Evolutionary conservation across 1,140 invertebrate genomes (phyloP).

Genomic region (Drosophila punjabiensis): DNA sequence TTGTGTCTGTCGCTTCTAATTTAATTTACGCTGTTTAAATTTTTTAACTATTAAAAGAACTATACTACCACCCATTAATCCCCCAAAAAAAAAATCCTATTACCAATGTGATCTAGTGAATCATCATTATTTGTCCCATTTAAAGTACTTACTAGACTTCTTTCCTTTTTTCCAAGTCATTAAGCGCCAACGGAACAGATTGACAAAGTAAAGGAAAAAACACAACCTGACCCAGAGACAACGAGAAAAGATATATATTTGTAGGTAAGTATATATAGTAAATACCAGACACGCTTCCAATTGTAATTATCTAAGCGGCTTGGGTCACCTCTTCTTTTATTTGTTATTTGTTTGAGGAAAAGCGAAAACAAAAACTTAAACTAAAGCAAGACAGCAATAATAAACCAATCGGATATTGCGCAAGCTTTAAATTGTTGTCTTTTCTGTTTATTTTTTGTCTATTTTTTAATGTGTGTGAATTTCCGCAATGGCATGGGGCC

Average conservation of each 20-base stretch:
- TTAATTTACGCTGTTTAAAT: too few species aligned
- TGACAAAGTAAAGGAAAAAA: conserved; percentile 4
- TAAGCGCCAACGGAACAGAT: conserved; percentile 38
- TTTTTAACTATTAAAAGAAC: not conserved
- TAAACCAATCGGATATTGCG: conserved; percentile 72
- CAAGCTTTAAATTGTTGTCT: conserved; percentile 52
- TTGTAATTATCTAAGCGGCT: conserved; percentile 53
- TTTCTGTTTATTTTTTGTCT: conserved; percentile 11
- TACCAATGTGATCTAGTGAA: conserved; percentile 30
- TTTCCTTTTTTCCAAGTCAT: conserved; percentile 40
- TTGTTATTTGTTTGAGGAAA: not conserved
- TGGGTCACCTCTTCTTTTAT: conserved; percentile 24
- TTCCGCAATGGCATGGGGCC: conserved; percentile 56
- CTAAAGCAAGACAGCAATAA: conserved; percentile 24
- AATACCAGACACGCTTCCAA: conserved; percentile 33
- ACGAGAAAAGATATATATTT: conserved; percentile 3
- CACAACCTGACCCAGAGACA: conserved; percentile 54
- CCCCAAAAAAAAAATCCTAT: conserved; percentile 9
- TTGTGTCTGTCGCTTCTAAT: too few species aligned
- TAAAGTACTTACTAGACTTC: conserved; percentile 7
- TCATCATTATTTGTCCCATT: conserved; percentile 38
- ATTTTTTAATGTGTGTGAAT: conserved; percentile 54
- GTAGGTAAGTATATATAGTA: not conserved
- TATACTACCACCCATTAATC: not conserved
- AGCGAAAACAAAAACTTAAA: conserved; percentile 24